These are phyloP conservation scores for Nesoenas mayeri DNA, from an alignment of 2,113 vertebrate genomes.

Conservation along the genomic window DNA sequence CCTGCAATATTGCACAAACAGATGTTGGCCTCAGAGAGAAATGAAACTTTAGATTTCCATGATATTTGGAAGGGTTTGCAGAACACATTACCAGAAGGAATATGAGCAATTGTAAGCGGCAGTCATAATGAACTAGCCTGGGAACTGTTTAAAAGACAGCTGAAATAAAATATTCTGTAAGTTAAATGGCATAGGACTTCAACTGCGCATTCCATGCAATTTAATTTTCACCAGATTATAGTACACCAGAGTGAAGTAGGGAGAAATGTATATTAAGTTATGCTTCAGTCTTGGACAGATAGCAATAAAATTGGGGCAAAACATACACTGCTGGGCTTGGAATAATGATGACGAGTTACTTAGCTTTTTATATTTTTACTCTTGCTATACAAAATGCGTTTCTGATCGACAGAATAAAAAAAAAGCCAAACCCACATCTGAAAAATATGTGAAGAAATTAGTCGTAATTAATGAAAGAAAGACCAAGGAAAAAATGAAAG, in stretches of 20 bases:
- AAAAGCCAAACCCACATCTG: background rate
- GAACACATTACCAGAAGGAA: constrained; percentile 52
- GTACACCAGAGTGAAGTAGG: background rate
- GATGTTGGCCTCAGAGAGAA: constrained; percentile 48
- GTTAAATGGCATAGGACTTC: constrained; percentile 34
- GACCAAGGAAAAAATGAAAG: background rate
- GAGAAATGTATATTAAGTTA: background rate
- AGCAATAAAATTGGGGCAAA: background rate
- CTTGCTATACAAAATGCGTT: background rate
- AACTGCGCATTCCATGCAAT: background rate
- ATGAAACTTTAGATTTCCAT: constrained; percentile 58
- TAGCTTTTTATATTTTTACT: background rate
- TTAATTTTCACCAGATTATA: constrained; percentile 30
- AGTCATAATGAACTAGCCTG: constrained; percentile 52
- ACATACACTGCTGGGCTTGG: background rate
- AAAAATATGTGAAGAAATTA: background rate
- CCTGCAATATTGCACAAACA: constrained; percentile 38
- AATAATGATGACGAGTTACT: constrained; percentile 15
- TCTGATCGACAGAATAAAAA: background rate
- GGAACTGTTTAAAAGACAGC: constrained; percentile 59
- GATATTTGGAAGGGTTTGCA: background rate
- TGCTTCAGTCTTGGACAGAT: background rate
- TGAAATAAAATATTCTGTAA: constrained; percentile 52
- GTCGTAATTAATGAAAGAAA: background rate
- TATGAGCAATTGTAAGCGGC: constrained; percentile 11